These are phyloP conservation scores for Ennomos quercinarius DNA, from an alignment of 2,888 invertebrate species.

Conservation along the genomic window DNA sequence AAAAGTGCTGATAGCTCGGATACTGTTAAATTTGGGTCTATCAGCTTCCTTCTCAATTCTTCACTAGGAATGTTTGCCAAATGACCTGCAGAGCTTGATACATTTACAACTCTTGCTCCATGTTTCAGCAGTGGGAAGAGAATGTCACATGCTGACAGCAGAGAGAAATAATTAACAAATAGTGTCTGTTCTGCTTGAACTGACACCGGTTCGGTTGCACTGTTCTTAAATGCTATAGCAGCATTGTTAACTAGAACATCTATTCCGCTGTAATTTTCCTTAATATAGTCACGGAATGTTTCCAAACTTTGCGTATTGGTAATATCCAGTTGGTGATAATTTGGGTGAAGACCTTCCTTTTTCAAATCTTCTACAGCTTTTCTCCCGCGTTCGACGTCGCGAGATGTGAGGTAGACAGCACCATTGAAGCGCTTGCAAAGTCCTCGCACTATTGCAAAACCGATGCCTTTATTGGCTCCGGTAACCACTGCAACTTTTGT, in stretches of 20 bases:
- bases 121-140: conserved; percentile 89
- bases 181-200: conserved; percentile 90
- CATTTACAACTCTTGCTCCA: conserved; percentile 90
- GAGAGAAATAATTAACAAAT: conserved; percentile 88
- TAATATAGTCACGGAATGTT: conserved; percentile 85
- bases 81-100: conserved; percentile 89
- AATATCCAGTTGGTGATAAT: conserved; percentile 90
- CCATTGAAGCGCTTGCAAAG: conserved; percentile 89
- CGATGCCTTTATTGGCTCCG: conserved; percentile 90
- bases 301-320: conserved; percentile 85
- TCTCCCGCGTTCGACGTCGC: conserved; percentile 85
- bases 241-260: conserved; percentile 92
- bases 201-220: conserved; percentile 86
- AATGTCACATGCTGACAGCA: conserved; percentile 87
- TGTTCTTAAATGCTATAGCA: conserved; percentile 88
- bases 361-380: conserved; percentile 86
- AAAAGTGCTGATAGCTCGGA: conserved; percentile 86
- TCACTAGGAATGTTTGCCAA: conserved; percentile 83
- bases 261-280: conserved; percentile 87
- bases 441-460: conserved; percentile 88
- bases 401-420: conserved; percentile 89
- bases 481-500: conserved; percentile 86
- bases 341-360: conserved; percentile 82
- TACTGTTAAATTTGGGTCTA: conserved; percentile 83
- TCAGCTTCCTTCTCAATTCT: conserved; percentile 78